Conservation (phyloP, 2,797 vertebrate genomes). For the Cossypha niveicapilla region DNA sequence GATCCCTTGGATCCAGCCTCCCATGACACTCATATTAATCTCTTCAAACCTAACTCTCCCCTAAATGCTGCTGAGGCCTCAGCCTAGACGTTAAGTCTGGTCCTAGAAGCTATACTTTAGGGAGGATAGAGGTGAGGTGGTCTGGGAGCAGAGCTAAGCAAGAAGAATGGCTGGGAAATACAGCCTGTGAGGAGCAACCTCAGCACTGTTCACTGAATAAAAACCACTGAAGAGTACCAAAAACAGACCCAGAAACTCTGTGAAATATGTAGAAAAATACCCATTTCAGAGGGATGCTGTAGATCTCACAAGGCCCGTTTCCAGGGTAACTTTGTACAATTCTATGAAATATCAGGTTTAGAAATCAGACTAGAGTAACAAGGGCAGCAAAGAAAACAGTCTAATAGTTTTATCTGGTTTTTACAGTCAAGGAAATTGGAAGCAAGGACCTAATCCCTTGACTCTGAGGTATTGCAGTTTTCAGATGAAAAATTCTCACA, state of each 20-base stretch:
- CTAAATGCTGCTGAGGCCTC: not conserved
- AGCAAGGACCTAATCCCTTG: not conserved
- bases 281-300: not conserved
- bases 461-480: not conserved
- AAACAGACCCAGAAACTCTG: not conserved
- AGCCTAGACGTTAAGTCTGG: not conserved
- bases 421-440: not conserved
- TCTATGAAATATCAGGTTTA: not conserved
- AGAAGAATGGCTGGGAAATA: not conserved
- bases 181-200: not conserved
- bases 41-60: not conserved
- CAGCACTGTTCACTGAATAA: not conserved
- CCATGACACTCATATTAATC: accelerated
- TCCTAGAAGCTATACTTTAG: not conserved
- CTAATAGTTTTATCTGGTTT: not conserved
- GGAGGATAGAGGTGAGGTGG: not conserved
- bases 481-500: not conserved
- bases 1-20: accelerated
- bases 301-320: not conserved
- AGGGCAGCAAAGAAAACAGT: not conserved
- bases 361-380: not conserved
- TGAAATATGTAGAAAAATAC: not conserved
- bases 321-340: not conserved
- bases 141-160: not conserved
- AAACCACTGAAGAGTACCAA: not conserved